Percentiles rank a stretch among this genome's conserved stretches.
phyloP scores from a whole-genome alignment of 2,797 vertebrate species.

The Pseudocheirus occidentalis region DNA sequence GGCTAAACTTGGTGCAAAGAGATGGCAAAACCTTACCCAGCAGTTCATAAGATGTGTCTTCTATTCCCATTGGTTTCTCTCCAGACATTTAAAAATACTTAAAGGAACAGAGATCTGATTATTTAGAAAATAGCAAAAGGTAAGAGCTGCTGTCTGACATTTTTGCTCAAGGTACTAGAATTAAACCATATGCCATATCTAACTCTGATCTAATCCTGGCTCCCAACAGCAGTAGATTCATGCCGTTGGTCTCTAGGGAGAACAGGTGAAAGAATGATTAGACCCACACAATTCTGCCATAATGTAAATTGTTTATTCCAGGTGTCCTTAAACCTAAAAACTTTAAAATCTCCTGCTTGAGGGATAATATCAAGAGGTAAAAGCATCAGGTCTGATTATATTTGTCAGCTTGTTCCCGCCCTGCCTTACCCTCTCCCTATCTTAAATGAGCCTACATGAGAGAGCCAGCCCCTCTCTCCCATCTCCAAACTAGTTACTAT shows the following conservation, averaged over 20 bases:
- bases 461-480: too few species aligned
- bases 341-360: not conserved
- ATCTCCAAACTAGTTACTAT: not conserved
- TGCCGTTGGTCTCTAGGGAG: not conserved
- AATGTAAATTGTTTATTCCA: not conserved
- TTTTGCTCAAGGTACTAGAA: not conserved
- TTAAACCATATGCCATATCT: not conserved
- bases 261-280: not conserved
- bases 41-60: not conserved
- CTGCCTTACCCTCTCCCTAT: not conserved
- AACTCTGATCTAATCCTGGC: not conserved
- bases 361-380: not conserved
- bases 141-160: not conserved
- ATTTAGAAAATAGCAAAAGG: not conserved
- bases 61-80: not conserved
- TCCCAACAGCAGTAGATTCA: not conserved
- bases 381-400: not conserved
- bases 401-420: not conserved
- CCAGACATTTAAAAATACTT: not conserved
- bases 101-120: not conserved
- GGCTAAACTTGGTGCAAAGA: not conserved
- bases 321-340: not conserved
- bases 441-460: not conserved
- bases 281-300: not conserved
- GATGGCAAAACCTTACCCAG: not conserved